Base-by-base conservation (phyloP, 2,113 vertebrate species). In the Hoplias malabaricus region DNA sequence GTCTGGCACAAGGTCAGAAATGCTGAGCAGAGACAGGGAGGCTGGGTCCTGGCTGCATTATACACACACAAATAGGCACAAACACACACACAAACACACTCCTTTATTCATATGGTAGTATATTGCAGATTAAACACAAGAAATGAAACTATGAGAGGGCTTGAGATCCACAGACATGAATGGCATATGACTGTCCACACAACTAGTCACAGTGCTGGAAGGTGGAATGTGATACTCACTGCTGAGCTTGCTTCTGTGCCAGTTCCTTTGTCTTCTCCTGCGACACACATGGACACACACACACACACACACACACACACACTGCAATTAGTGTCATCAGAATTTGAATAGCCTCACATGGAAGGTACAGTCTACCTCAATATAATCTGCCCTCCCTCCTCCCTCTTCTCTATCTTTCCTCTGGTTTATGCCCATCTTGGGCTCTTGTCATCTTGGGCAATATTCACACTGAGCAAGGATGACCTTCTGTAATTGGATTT, bases 211-310 rank as follows among this genome's bases (percentile, higher is more conserved):
- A 38, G 40, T 73, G 57, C 72, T 68, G 66, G 33, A 83, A 86
- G 83, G 69, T 74, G 82, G 65, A 90, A 92, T 85, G 54, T 36
- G 66, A 83, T 88, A 97, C 95, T 96, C 90, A 99, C 96, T 98
- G 95, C 87, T 94, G 95, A 79, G 95, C 94, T 90, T 99, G 97
- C 89, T 98, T 98, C 91, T 97, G 95, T 0, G 96, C 96, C 81
- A 99, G 90, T 57, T 98, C 96, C 87, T 95, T 96, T 12, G 96
- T 98, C 91, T 94, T 97, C 88, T 98, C 97, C 97, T 99, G 88
- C 23, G 88, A 86, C 63, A 53, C 70, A 80, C 65, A 77, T 74
- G 77, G 70, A 83, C 67, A 56, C 72, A 76, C 67, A 69, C 73
- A 75, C 83, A 80, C 69, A 68, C 83, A 79, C 61, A 84, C 65